Conservation (phyloP, 2,113 vertebrate species). For the Nibea albiflora region DNA sequence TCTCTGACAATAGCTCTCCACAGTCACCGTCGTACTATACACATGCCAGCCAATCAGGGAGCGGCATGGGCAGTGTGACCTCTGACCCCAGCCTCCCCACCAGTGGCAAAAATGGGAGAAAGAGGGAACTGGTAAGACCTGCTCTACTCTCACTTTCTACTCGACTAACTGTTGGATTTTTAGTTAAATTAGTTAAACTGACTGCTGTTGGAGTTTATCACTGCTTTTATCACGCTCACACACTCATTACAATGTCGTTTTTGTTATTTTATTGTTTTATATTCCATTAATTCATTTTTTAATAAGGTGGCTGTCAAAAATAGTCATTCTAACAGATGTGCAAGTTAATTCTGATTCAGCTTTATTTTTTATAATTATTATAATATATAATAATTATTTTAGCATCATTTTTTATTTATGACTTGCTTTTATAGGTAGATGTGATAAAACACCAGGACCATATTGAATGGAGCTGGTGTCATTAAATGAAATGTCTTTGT, state of each 20-base stretch:
- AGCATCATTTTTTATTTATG: background rate
- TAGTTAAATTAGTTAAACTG: too few species aligned
- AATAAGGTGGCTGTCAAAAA: background rate
- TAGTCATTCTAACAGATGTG: background rate
- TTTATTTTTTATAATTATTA: background rate
- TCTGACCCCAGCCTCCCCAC: slow-evolving; percentile 49
- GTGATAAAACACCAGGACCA: background rate
- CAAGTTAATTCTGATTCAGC: background rate
- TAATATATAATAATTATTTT: too few species aligned
- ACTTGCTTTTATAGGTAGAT: background rate
- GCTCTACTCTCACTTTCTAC: background rate
- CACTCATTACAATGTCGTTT: background rate
- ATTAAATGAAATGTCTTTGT: slow-evolving; percentile 7
- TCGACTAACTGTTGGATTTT: background rate
- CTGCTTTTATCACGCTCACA: background rate
- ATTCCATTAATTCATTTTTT: background rate
- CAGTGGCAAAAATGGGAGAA: slow-evolving; percentile 62
- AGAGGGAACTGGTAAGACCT: slow-evolving; percentile 74
- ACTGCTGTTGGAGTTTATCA: background rate
- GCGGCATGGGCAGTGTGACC: slow-evolving; percentile 18
- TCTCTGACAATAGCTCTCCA: slow-evolving; percentile 27
- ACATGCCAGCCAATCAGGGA: slow-evolving; percentile 44
- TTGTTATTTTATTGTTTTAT: background rate
- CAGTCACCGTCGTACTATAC: background rate
- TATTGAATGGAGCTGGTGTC: background rate